These are phyloP conservation scores for Eurytoma californica DNA, from an alignment of 2,888 invertebrate genomes.

Conservation along the genomic window DNA sequence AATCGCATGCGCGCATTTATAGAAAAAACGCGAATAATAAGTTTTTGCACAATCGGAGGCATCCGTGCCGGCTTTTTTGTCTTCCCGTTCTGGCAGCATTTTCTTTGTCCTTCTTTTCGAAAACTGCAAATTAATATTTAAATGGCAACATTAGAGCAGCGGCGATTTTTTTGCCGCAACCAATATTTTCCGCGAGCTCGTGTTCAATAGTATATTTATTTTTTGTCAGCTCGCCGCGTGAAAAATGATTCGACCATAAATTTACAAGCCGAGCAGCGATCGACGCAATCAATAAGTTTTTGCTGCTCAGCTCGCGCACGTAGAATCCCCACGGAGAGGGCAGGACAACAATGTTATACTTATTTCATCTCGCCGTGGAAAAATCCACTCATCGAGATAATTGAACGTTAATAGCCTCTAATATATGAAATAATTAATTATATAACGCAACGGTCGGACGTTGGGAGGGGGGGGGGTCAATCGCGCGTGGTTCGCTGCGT, in stretches of 20 bases:
- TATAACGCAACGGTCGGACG: slow-evolving; percentile 60
- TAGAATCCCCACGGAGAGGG: neutral
- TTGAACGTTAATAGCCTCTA: slow-evolving; percentile 68
- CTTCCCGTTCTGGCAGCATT: no score
- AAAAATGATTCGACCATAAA: slow-evolving; percentile 43
- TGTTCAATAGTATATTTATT: neutral
- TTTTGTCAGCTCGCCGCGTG: neutral
- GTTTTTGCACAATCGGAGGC: slow-evolving; percentile 28
- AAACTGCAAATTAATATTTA: slow-evolving; percentile 39
- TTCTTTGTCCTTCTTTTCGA: no score
- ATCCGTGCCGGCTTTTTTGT: neutral
- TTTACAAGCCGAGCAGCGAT: slow-evolving; percentile 9
- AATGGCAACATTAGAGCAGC: slow-evolving; percentile 39
- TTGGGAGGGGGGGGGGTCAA: slow-evolving; percentile 45
- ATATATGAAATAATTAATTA: slow-evolving; percentile 69
- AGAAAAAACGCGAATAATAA: slow-evolving; percentile 46
- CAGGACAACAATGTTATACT: slow-evolving; percentile 41
- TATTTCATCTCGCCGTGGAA: slow-evolving; percentile 59
- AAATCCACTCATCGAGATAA: slow-evolving; percentile 66
- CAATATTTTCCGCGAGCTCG: neutral
- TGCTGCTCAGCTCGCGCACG: neutral
- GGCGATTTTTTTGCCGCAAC: slow-evolving; percentile 5
- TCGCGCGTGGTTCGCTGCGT: slow-evolving; percentile 41
- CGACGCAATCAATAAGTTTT: slow-evolving; percentile 15
- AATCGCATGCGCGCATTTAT: neutral